A percentile compares a stretch with the other conserved stretches of the same genome.
Evolutionary conservation across 2,797 vertebrate species (phyloP).

Genomic region (Mormyrops attenuatus): DNA sequence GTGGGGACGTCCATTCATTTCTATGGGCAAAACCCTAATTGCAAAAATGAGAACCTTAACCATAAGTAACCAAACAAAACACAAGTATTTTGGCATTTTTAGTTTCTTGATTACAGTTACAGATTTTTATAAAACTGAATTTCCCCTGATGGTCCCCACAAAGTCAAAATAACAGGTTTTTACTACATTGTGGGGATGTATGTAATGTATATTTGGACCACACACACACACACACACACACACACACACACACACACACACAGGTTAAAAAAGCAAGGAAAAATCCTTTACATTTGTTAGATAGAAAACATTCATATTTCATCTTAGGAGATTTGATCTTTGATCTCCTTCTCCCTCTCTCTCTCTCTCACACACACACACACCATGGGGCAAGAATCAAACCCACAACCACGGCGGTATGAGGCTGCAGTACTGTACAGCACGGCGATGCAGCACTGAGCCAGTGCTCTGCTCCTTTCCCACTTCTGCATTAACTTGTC

Average conservation of each 20-base stretch:
- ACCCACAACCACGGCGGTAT: neutral
- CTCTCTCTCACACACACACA: neutral
- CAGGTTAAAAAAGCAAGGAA: neutral
- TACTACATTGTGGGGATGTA: neutral
- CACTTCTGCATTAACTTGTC: neutral
- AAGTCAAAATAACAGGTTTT: neutral
- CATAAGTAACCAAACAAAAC: neutral
- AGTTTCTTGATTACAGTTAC: neutral
- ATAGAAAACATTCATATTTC: neutral
- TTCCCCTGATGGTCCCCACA: neutral
- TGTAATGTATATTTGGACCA: neutral
- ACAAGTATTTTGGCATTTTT: neutral
- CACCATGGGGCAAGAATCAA: neutral
- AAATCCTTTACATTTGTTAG: neutral
- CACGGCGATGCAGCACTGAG: neutral
- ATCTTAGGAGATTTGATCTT: neutral
- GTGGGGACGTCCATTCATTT: neutral
- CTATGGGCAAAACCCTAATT: neutral
- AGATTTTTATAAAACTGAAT: neutral
- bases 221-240: neutral
- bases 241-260: neutral
- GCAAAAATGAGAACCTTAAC: neutral
- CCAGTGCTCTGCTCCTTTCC: neutral
- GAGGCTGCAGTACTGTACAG: neutral
- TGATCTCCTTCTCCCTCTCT: neutral